phyloP scores from a whole-genome alignment of 2,888 invertebrate genomes.

The Nomada ferruginata region DNA sequence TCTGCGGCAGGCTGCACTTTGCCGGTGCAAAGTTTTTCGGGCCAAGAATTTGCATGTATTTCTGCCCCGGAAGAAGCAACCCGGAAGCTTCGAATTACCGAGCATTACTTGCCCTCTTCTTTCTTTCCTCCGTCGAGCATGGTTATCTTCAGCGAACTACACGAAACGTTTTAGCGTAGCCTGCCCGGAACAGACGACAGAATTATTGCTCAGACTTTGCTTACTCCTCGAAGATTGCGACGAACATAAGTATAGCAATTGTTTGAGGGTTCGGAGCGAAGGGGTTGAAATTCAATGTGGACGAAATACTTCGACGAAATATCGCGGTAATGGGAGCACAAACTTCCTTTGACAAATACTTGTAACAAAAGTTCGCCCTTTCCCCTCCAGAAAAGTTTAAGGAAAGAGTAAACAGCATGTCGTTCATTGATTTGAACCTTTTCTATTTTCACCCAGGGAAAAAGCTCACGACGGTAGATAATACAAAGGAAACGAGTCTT shows the following conservation, averaged over 20 bases:
- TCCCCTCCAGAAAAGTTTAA: constrained; percentile 6
- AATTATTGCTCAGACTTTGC: neutral
- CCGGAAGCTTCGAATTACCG: constrained; percentile 33
- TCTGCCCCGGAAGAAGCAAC: constrained; percentile 14
- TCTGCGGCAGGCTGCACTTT: neutral
- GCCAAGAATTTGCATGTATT: constrained; percentile 32
- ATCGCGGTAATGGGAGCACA: neutral
- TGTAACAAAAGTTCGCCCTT: constrained; percentile 37
- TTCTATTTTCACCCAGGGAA: neutral
- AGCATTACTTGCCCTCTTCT: constrained; percentile 5
- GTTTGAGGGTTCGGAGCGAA: neutral
- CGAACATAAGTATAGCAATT: neutral
- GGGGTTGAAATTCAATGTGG: too few relatives aligned
- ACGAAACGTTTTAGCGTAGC: too few relatives aligned
- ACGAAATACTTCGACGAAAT: neutral
- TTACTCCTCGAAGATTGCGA: too few relatives aligned
- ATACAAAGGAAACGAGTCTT: neutral
- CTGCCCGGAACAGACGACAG: neutral
- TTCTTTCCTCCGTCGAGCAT: neutral
- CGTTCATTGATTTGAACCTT: constrained; percentile 31
- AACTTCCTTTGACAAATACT: constrained; percentile 26
- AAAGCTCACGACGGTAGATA: constrained; percentile 6
- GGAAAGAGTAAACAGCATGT: constrained; percentile 19
- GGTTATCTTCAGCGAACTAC: neutral
- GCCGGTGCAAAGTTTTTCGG: constrained; percentile 22